Evolutionary conservation across 1,140 invertebrate genomes (phyloP), one percentile per base, ranked within the genome.

Genomic region (Brachionus plicatilis): DNA sequence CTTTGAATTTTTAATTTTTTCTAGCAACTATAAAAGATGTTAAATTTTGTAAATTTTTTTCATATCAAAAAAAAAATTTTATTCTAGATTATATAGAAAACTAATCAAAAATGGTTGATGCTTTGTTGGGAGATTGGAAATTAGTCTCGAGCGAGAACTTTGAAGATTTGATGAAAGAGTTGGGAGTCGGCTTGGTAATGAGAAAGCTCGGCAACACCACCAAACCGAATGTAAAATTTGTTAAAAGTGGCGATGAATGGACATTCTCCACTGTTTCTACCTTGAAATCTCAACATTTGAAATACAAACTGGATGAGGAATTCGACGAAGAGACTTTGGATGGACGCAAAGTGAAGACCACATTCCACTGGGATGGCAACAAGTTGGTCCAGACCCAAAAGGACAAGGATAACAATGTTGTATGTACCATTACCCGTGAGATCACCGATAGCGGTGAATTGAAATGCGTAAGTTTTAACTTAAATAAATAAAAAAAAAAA

Each of bases 41-140:
- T 68, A 27, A 33, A 68, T 33, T 68, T 68, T 68, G 29, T 27
- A 29, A 33, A 68, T 37, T 43, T 72, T 72, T 72, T 72, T 72
- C 41, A 41, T 41, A 41, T 72, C 33, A 72, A 72, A 72, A 72
- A 72, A 43, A 68, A 68, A 41, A 41, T n/a, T 37, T 41, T 41
- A 37, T 43, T 43, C 17, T 43, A 43, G 33, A 20, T 72, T 72
- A 43, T 43, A 43, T 17, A n/a, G n/a, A 41, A 72, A 72, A 20
- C 43, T 17, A 20, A 20, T 60, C 68, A 41, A 72, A 72, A 65
- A 84, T 84, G 82, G 47, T 37, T 84, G 45, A 50, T 17, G 45
- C 65, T 75, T 53, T 84, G 37, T 29, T 72, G n/a, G 82, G 82
- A 50, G 66, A 84, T 53, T 84, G 82, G 82, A 84, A 84, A 56